Evolutionary conservation across 2,113 vertebrate species (phyloP).

Genomic region (Cyprinus carpio): DNA sequence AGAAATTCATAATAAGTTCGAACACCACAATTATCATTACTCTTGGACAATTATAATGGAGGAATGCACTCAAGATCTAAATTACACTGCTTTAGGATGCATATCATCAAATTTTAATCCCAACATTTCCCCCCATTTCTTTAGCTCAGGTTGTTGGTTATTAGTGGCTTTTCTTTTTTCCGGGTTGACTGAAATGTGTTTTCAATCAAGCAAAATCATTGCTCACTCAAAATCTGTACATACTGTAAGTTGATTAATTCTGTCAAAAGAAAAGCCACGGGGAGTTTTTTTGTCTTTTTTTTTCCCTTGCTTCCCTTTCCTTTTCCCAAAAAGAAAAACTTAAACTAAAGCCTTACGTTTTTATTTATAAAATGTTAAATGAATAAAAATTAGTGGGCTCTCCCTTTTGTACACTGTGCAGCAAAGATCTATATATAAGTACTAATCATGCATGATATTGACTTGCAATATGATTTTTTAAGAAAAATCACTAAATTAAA

Average conservation of each 20-base stretch:
- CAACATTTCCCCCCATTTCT: slow-evolving; percentile 70
- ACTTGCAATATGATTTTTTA: background rate
- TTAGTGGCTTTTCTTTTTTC: slow-evolving; percentile 56
- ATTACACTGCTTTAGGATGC: slow-evolving; percentile 86
- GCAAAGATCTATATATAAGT: no score
- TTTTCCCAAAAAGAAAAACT: background rate
- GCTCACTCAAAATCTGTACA: slow-evolving; percentile 44
- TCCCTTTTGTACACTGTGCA: background rate
- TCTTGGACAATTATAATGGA: slow-evolving; percentile 92
- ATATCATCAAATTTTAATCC: slow-evolving; percentile 81
- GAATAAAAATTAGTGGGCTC: background rate
- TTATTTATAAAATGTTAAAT: slow-evolving; percentile 5
- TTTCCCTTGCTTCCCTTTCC: no score
- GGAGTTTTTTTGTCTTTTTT: background rate
- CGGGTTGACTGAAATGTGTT: slow-evolving; percentile 53
- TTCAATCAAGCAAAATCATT: slow-evolving; percentile 56
- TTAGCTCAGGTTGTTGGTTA: slow-evolving; percentile 69
- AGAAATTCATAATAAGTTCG: slow-evolving; percentile 96
- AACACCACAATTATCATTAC: slow-evolving; percentile 90
- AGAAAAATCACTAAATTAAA: background rate
- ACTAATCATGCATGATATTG: background rate
- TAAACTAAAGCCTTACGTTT: background rate
- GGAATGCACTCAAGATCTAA: slow-evolving; percentile 86
- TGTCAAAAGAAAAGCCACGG: slow-evolving; percentile 43
- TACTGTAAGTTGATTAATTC: slow-evolving; percentile 51